These are phyloP conservation scores for Oscheius sp. DNA, from an alignment of 2,888 invertebrate species.

Conservation along the genomic window DNA sequence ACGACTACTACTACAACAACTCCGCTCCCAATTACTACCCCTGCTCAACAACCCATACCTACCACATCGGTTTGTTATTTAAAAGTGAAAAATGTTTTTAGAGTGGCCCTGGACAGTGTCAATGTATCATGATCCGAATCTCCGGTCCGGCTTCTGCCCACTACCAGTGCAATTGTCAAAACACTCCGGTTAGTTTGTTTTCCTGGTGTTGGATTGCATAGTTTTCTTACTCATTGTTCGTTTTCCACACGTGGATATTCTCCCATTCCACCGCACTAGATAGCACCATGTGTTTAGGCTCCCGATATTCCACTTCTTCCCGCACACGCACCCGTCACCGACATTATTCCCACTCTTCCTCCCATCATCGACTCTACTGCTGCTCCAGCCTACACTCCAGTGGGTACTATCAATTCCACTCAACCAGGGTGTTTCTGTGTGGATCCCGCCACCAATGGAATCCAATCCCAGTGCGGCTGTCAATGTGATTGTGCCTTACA, in stretches of 20 bases:
- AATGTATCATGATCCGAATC: conserved; percentile 60
- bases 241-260: neutral
- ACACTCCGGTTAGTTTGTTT: conserved; percentile 24
- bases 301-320: neutral
- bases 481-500: conserved; percentile 48
- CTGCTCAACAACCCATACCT: neutral
- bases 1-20: conserved; percentile 33
- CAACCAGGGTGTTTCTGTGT: conserved; percentile 52
- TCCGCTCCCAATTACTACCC: conserved; percentile 9
- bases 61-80: neutral
- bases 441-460: conserved; percentile 37
- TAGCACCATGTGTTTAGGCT: conserved; percentile 1
- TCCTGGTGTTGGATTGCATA: neutral
- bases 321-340: neutral
- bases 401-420: conserved; percentile 42
- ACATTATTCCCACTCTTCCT: neutral
- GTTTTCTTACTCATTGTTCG: neutral
- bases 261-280: too few species aligned
- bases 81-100: neutral
- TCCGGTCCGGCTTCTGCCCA: conserved; percentile 57
- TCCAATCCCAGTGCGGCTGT: conserved; percentile 47
- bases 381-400: conserved; percentile 41
- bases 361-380: conserved; percentile 23
- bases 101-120: conserved; percentile 36
- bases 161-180: conserved; percentile 54